Evolutionary conservation across 2,113 vertebrate genomes (phyloP).

Genomic region (Hyla sarda): DNA sequence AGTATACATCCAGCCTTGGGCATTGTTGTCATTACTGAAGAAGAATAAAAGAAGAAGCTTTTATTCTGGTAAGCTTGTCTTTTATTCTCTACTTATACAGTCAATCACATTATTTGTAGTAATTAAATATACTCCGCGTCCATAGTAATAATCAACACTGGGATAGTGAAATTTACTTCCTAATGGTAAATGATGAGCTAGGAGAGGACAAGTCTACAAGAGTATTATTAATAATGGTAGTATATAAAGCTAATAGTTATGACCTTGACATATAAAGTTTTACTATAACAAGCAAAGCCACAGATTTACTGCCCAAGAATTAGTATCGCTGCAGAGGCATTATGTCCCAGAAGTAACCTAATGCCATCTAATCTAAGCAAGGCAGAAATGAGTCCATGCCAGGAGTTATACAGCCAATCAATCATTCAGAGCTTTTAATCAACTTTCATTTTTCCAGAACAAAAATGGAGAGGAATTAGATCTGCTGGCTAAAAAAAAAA

Average conservation of each 20-base stretch:
- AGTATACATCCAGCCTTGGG: background rate
- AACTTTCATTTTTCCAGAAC: conserved; percentile 20
- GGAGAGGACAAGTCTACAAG: background rate
- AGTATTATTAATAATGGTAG: conserved; percentile 21
- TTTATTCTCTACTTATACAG: background rate
- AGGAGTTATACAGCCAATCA: conserved; percentile 28
- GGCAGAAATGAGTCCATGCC: conserved; percentile 32
- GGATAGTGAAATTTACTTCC: background rate
- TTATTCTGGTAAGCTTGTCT: background rate
- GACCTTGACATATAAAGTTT: conserved; percentile 38
- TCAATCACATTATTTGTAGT: background rate
- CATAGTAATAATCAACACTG: background rate
- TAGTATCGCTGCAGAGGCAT: conserved; percentile 15
- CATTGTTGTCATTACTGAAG: background rate
- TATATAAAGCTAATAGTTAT: conserved; percentile 29
- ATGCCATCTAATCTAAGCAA: conserved; percentile 38
- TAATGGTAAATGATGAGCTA: background rate
- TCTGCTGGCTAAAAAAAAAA: background rate
- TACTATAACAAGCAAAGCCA: conserved; percentile 26
- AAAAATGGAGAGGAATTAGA: conserved; percentile 4
- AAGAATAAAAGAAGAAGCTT: background rate
- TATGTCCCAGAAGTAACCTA: conserved; percentile 44
- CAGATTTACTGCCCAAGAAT: conserved; percentile 37
- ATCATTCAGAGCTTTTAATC: conserved; percentile 46
- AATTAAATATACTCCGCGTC: background rate